Base-by-base conservation (phyloP, 92 coral and sea anemone species). In the Chrysogorgia sp. region DNA sequence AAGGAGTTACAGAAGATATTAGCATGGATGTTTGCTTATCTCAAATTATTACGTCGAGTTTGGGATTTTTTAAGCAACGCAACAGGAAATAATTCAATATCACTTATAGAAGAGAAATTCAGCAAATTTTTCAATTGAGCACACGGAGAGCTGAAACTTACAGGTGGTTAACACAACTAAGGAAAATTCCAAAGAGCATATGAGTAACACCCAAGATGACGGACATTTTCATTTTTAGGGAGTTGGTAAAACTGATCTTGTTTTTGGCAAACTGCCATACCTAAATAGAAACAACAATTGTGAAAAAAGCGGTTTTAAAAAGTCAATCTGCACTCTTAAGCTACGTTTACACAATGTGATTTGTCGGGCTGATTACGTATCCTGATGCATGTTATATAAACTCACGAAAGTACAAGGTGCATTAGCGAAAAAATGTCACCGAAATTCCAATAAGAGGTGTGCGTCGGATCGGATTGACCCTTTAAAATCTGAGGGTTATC, bases 161-260 rank as follows among this genome's bases (percentile, higher is more conserved):
- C 98, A 83, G 86, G 92, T 94, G 93, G 49, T 94, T 94, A 67
- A 86, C 90, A 71, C 87, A 92, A 83, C 98, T 91, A 29, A 94
- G 84, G 43, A 88, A 88, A 24, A 94, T 93, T 28, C 98, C 98
- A 91, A 94, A 94, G 91, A 94, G 86, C 98, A 94, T 94, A 58
- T 94, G 98, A 33, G 77, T 37, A 32, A 94, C 97, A 34, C 98
- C 98, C 75, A 94, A 87, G 64, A 94, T 90, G n/a, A 94, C 85
- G 70, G 98, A 94, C 88, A 94, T 85, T 86, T 94, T 94, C 98
- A 94, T 94, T 74, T 94, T 94, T 79, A 94, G 90, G 34, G 98
- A 91, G 81, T 94, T 94, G 41, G 92, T 94, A 81, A 94, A 94
- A 15, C 90, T 91, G 58, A 94, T 85, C 79, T 94, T 94, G 82